Base-by-base conservation (phyloP, 92 coral and sea anemone species). In the Ricordea florida region DNA sequence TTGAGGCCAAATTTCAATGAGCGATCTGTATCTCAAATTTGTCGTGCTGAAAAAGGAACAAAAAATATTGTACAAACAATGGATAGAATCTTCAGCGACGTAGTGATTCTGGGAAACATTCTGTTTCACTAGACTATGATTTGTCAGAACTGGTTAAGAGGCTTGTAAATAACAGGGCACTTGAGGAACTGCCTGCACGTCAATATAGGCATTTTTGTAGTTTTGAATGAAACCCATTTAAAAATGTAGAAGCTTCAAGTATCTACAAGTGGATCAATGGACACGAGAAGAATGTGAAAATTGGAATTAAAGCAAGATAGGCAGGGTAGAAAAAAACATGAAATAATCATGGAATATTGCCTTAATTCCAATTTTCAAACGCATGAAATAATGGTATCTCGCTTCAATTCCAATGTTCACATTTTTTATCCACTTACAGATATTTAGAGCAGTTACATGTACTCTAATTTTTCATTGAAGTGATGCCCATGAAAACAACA, bases 1-100 rank as follows among this genome's bases (percentile, higher is more conserved):
- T 38, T 87, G 28, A 88, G 92, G 34, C 88, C 92, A 38, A 87
- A 87, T 70, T 64, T 87, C 24, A 49, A 30, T 55, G 78, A 74
- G 38, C 15, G 41, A 63, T 41, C 92, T 23, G 79, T 87, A n/a
- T 40, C 65, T 1, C 66, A 80, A 38, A 81, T 81, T 43, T 87
- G 92, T 56, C 63, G 72, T 26, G 73, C 88, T 32, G 92, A 87
- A 47, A 82, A 62, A 36, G 42, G 60, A 37, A 26, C 60, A 23
- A 69, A 78, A 68, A 41, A 28, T 38, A 16, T 87, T 2, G n/a
- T 56, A 29, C 48, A 75, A 15, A 50, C 27, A n/a, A 9, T 87
- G 26, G 81, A 87, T 37, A 35, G 58, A 44, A 50, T 64, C 46
- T 86, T 1, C 42, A 64, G 20, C 27, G 14, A 46, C 7, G 18